Base-by-base conservation (phyloP, 1,140 invertebrate species). In the Diabrotica virgifera region DNA sequence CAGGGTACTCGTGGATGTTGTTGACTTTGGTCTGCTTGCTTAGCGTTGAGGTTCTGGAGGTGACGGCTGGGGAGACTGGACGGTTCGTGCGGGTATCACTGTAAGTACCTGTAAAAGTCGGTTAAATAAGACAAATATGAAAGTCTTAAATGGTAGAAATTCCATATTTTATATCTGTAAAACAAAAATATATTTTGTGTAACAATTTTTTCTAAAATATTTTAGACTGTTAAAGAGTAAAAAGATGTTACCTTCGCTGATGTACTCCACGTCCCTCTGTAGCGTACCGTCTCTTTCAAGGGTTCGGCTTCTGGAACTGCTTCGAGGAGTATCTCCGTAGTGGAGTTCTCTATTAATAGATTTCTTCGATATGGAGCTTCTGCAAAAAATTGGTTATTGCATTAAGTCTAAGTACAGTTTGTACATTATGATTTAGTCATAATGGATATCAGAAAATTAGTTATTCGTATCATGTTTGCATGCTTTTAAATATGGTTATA, bases 1-100 rank as follows among this genome's bases (percentile, higher is more conserved):
- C 52, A 5, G 77, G 77, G 63, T 78, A 78, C 36, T 65, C 63
- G 9, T 74, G 71, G 0, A 78, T 71, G 63, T 79, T 79, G 37
- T 60, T 71, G 5, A 76, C 73, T 68, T 76, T 76, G 35, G 71
- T 75, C 65, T 78, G 75, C 46, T 72, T 73, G n/a, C 75, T 64
- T 8, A 75, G 64, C 51, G 74, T 79, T 12, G 72, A 74, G 6
- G 71, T 70, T 63, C 66, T 65, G 6, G 64, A 72, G 5, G 61
- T 66, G 8, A 74, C 72, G 6, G 75, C 74, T 11, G 76, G 72
- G 9, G 71, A 72, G 10, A 66, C 68, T 7, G 65, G 59, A 7
- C 72, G 70, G 14, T 71, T 62, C 14, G 71, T 67, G 65, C 74
- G 69, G 11, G 74, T 62, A 52, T 78, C 72, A 0, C 72, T 73